Conservation (phyloP, 1,140 invertebrate genomes). For the Linepithema humile region DNA sequence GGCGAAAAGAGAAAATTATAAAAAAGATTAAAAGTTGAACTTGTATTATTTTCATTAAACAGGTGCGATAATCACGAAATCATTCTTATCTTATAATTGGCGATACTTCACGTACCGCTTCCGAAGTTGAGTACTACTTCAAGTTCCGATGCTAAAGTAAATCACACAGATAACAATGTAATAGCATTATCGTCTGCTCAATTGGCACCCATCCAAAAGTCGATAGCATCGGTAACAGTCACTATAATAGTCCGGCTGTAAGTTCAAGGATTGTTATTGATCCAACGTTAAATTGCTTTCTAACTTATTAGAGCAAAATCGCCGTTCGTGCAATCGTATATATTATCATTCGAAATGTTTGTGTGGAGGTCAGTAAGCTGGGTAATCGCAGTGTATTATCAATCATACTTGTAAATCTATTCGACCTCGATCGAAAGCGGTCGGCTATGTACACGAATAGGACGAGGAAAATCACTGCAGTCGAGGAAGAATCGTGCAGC, state of each 20-base stretch:
- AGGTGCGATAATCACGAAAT: neutral
- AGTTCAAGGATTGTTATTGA: conserved; percentile 38
- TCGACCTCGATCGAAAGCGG: conserved; percentile 50
- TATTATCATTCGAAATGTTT: neutral
- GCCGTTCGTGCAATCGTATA: neutral
- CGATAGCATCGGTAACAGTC: conserved; percentile 26
- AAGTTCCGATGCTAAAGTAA: neutral
- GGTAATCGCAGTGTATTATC: neutral
- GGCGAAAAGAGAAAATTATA: neutral
- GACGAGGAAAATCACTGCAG: conserved; percentile 3
- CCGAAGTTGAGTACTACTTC: neutral
- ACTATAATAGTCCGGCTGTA: conserved; percentile 10
- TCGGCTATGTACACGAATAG: neutral
- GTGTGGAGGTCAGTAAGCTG: neutral
- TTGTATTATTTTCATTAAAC: neutral
- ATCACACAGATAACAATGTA: conserved; percentile 38
- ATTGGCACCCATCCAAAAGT: conserved; percentile 10
- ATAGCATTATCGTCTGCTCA: conserved; percentile 30
- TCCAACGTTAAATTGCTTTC: conserved; percentile 1
- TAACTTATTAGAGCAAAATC: conserved; percentile 9
- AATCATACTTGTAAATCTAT: conserved; percentile 31
- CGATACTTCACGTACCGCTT: neutral
- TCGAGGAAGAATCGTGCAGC: neutral
- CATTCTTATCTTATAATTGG: neutral
- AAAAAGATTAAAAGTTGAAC: neutral